These are phyloP conservation scores for Paedocypris sp. DNA, from an alignment of 2,113 vertebrate species.

Conservation along the genomic window DNA sequence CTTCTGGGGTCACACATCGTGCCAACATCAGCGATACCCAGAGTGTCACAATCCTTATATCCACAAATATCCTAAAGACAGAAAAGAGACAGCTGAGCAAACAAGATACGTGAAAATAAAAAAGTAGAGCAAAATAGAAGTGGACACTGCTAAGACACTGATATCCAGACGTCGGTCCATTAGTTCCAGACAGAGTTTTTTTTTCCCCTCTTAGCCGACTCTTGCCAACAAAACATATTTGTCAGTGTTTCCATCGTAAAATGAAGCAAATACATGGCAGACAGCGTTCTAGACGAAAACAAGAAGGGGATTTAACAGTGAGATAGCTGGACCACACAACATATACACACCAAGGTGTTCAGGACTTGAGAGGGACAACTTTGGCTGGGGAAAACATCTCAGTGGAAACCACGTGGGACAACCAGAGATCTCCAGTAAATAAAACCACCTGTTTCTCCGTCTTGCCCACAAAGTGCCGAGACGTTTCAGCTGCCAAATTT, in stretches of 20 bases:
- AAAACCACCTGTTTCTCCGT: conserved; percentile 21
- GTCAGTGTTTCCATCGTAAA: conserved; percentile 43
- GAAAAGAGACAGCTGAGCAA: background rate
- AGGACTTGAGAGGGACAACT: background rate
- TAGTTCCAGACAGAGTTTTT: conserved; percentile 39
- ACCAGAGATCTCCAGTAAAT: background rate
- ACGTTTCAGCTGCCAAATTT: conserved; percentile 3
- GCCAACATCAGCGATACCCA: conserved; percentile 84
- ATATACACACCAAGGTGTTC: background rate
- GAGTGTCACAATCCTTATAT: conserved; percentile 79
- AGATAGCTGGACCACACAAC: conserved; percentile 7
- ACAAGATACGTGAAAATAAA: background rate
- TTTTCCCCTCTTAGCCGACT: conserved; percentile 19
- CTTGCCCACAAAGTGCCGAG: background rate
- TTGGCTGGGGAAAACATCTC: conserved; percentile 2
- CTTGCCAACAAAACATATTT: conserved; percentile 44
- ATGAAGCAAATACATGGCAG: conserved; percentile 39
- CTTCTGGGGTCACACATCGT: conserved; percentile 91
- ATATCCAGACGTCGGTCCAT: conserved; percentile 37
- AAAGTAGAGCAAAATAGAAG: conserved; percentile 7
- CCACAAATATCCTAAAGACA: conserved; percentile 81
- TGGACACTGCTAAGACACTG: conserved; percentile 32
- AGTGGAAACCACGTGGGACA: background rate
- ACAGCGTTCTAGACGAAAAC: conserved; percentile 20
- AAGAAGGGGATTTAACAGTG: conserved; percentile 27